These are phyloP conservation scores for Leucosticte australis DNA, from an alignment of 2,113 vertebrate genomes.

Conservation along the genomic window DNA sequence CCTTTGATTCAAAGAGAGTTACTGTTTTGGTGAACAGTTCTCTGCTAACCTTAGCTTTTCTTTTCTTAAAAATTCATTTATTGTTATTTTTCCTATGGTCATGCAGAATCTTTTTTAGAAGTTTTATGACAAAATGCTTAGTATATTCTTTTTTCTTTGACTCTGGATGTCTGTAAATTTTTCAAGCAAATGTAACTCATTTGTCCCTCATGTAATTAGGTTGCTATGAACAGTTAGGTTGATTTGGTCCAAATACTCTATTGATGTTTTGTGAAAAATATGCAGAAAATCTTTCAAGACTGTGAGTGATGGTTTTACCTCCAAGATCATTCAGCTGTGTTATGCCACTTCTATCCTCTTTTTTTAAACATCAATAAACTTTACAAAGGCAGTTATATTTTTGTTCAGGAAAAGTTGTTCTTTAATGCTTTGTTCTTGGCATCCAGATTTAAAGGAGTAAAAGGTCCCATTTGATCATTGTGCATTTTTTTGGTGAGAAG, in stretches of 20 bases:
- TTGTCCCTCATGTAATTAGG: background rate
- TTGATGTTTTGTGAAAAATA: background rate
- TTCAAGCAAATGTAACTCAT: background rate
- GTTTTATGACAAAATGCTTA: background rate
- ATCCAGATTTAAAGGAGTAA: background rate
- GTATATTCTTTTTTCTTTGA: background rate
- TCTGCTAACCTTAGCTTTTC: background rate
- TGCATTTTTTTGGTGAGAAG: background rate
- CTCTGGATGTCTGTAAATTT: background rate
- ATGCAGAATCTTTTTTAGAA: background rate
- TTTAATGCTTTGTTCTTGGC: background rate
- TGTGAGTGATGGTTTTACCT: background rate
- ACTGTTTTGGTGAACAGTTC: background rate
- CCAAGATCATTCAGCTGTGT: background rate
- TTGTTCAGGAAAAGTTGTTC: background rate
- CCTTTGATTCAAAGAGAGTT: background rate
- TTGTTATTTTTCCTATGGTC: rapidly evolving
- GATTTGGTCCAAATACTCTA: background rate
- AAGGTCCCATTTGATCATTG: background rate
- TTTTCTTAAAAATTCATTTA: background rate
- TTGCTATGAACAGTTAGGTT: background rate
- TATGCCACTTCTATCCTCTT: background rate
- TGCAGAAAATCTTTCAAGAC: background rate
- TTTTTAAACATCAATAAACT: background rate
- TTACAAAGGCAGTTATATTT: background rate